Conservation (phyloP, 2,888 invertebrate genomes). For the Drosophila nigritarsus region DNA sequence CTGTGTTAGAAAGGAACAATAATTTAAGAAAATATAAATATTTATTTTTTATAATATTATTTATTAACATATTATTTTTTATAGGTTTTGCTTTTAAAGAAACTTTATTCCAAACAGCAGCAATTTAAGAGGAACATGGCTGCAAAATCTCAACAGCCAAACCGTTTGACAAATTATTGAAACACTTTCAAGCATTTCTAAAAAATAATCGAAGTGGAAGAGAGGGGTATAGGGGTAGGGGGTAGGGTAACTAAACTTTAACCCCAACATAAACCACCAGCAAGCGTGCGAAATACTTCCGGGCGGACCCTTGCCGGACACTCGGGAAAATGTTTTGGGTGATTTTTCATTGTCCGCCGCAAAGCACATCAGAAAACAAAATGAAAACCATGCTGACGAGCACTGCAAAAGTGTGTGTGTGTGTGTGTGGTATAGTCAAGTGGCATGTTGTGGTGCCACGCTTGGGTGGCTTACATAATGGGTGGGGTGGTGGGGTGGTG, state of each 20-base stretch:
- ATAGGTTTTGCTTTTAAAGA: background rate
- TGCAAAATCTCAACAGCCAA: background rate
- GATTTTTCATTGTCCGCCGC: conserved; percentile 80
- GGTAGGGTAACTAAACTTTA: conserved; percentile 1
- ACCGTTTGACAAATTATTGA: conserved; percentile 20
- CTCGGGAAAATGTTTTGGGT: conserved; percentile 59
- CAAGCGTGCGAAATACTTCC: conserved; percentile 72
- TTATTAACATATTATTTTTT: background rate
- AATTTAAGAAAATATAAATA: background rate
- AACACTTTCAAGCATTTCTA: conserved; percentile 10
- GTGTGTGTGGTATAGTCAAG: conserved; percentile 12
- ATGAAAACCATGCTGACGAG: conserved; percentile 69
- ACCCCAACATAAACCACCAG: conserved; percentile 27
- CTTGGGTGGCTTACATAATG: background rate
- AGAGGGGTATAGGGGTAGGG: background rate
- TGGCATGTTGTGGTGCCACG: conserved; percentile 19
- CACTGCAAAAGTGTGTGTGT: conserved; percentile 6
- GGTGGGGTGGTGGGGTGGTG: background rate
- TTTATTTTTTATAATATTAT: background rate
- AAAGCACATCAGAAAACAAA: conserved; percentile 73
- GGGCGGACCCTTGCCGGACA: conserved; percentile 33
- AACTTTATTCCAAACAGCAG: background rate
- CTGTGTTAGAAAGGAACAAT: no score
- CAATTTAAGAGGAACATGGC: background rate
- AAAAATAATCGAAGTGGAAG: background rate